Evolutionary conservation across 1,140 invertebrate genomes (phyloP).

Genomic region (Hylyphantes graminicola): DNA sequence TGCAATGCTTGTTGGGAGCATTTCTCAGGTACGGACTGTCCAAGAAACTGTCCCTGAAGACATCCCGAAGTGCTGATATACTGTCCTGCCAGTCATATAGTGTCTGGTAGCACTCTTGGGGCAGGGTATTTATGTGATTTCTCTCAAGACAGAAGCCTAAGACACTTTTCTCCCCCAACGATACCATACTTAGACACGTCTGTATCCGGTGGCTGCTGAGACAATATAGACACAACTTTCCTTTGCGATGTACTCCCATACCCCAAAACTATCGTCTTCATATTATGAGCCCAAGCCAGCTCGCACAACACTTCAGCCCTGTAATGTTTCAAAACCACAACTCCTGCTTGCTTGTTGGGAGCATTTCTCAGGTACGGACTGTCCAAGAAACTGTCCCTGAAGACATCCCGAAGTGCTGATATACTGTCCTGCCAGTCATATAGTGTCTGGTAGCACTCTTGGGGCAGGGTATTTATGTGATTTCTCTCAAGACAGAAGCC

Average conservation of each 20-base stretch:
- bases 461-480: constrained; percentile 84
- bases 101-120: constrained; percentile 79
- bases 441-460: constrained; percentile 79
- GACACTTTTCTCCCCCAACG: constrained; percentile 26
- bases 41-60: constrained; percentile 64
- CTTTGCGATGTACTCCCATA: constrained; percentile 74
- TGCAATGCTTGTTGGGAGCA: too few relatives aligned
- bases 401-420: constrained; percentile 47
- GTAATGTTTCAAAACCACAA: constrained; percentile 65
- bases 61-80: constrained; percentile 42
- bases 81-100: constrained; percentile 67
- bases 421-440: constrained; percentile 62
- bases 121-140: too few relatives aligned
- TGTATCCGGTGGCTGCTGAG: neutral
- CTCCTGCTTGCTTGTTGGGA: constrained; percentile 66
- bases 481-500: constrained; percentile 65
- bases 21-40: constrained; percentile 64
- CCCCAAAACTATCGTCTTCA: constrained; percentile 87
- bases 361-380: constrained; percentile 64
- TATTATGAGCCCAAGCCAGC: constrained; percentile 88
- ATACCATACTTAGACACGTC: constrained; percentile 1
- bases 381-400: constrained; percentile 64
- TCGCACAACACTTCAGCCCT: constrained; percentile 75
- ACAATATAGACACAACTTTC: constrained; percentile 8
- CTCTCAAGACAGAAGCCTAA: too few relatives aligned